Evolutionary conservation across 2,113 vertebrate species (phyloP), one percentile per base, ranked within the genome.

Genomic region (Odontophorus gujanensis): DNA sequence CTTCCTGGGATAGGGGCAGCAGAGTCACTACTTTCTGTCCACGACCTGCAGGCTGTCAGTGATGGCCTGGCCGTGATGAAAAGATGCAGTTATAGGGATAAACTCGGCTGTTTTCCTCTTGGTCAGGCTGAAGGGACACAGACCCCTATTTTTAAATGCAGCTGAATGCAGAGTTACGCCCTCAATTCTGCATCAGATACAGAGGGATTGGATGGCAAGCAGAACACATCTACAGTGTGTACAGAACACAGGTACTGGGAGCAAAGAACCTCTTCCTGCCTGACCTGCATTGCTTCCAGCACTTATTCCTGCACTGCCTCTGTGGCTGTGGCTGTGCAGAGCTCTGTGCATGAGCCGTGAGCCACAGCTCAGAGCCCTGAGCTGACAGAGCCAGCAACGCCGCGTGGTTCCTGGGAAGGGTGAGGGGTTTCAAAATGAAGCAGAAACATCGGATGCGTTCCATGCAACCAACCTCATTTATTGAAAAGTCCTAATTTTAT

Each of bases 401-500:
- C 94, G 87, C 40, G 92, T 3, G 89, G 78, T 91, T 90, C 88
- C 87, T 73, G 95, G 95, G 93, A 92, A 91, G 90, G 89, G 79
- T 19, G 90, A 95, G 95, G 53, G 95, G 72, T 83, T 94, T 91
- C 34, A 94, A 75, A 97, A 97, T 71, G 96, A 97, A 97, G 96
- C 96, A 97, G 96, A 97, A 97, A 97, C 94, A 73, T 96, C 93
- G 94, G 34, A 93, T 95, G 87, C 78, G 97, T 91, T 97, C 96
- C 95, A 97, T 96, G 96, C 96, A 98, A 95, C 96, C 97, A 98
- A 92, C 97, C 97, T 97, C 89, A 88, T 97, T 97, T 97, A 98
- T 98, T 98, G 96, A 97, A 87, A 97, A 98, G 95, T 97, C 97
- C 97, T 98, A 96, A 95, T 96, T 98, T 98, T 98, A 98, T 97